Evolutionary conservation across 2,113 vertebrate genomes (phyloP), one percentile per base, ranked within the genome.

Genomic region (Hassar affinis): DNA sequence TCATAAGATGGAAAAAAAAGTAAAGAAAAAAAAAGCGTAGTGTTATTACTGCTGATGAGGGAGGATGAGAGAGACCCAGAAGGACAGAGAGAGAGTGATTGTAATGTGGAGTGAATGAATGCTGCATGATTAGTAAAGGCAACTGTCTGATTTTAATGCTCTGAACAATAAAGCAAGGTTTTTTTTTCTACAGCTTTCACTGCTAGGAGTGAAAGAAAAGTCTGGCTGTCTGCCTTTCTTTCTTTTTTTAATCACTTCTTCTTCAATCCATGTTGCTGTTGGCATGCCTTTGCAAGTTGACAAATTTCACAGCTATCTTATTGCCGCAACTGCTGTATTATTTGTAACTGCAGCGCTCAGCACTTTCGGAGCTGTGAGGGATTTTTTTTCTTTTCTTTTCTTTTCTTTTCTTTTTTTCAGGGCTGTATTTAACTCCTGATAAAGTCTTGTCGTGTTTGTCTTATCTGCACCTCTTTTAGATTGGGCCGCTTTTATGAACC

Each of bases 71-170:
- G 33, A 52, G 57, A 66, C 38, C 27, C 11, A 6, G 25, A 42
- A 6, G 6, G 38, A 42, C 38, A 42, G 38, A 42, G 3, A 42
- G 38, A 42, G 38, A 42, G 78, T 84, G 84, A 86, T 83, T 80
- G 64, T 83, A 84, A 78, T 72, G 54, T 57, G 52, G n/a, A 79
- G 76, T 22, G 42, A 64, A 69, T 84, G 82, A 83, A 85, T 72
- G 72, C 59, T 35, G 71, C 61, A 51, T 81, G 86, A 87, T 87
- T 84, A 80, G 79, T 42, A 45, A 68, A 49, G 75, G 75, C 72
- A 85, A 84, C 81, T 57, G 54, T 79, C 83, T 79, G 77, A 79
- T 79, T 84, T 84, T 59, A 81, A 83, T 68, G 86, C 81, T 54
- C 61, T 45, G 75, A 86, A 52, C 27, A 54, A 27, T 1, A 35